Evolutionary conservation across 2,797 vertebrate species (phyloP).

Genomic region (Coilia nasus): DNA sequence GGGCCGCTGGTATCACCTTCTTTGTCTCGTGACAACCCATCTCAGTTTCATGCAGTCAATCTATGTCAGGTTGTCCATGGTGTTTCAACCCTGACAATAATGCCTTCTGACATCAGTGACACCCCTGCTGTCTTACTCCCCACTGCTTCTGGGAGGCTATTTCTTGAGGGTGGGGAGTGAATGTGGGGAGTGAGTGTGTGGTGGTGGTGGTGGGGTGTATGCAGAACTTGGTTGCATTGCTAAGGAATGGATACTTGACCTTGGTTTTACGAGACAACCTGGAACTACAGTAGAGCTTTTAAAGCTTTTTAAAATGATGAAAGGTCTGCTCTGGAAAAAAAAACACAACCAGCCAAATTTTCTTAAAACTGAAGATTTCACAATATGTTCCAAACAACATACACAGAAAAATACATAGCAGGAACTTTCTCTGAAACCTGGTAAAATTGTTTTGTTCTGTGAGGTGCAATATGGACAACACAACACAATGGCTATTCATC

Average conservation of each 20-base stretch:
- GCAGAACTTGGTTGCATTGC: not conserved
- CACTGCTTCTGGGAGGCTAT: not conserved
- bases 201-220: not conserved
- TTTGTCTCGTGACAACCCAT: constrained; percentile 17
- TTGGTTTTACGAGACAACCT: not conserved
- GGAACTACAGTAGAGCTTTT: not conserved
- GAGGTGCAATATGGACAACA: not conserved
- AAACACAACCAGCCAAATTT: not conserved
- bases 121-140: constrained; percentile 24
- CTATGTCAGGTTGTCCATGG: constrained; percentile 10
- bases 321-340: not conserved
- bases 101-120: constrained; percentile 23
- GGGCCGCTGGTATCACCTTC: not conserved
- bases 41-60: constrained; percentile 24
- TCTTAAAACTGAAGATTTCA: not conserved
- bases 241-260: not conserved
- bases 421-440: not conserved
- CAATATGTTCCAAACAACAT: not conserved
- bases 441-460: not conserved
- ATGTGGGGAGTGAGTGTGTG: not conserved
- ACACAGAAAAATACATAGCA: not conserved
- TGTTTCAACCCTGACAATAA: constrained; percentile 31
- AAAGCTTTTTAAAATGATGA: not conserved
- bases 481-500: not conserved
- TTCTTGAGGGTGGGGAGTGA: not conserved